Evolutionary conservation across 2,888 invertebrate species (phyloP), one percentile per base, ranked within the genome.

Genomic region (Oligia latruncula): DNA sequence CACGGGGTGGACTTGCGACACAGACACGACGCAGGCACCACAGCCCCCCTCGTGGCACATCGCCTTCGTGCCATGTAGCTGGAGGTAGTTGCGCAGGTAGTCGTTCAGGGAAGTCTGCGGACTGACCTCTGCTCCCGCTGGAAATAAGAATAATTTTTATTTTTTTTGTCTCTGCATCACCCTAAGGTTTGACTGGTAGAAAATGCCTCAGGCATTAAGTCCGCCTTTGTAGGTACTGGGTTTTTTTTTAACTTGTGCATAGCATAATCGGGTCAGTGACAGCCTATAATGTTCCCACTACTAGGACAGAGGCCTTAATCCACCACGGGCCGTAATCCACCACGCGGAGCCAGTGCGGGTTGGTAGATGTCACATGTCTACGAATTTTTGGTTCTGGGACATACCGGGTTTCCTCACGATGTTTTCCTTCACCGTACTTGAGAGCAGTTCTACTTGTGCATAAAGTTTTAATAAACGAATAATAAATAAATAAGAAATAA

Each of bases 11-110:
- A 92, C 92, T n/a, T 92, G 94, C 0, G 95, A 91, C 0, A 96
- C 97, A 1, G 97, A 94, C 2, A 97, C 97, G 4, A 97, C 94
- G 89, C 98, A 98, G 0, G 97, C 97, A 0, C 98, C 98, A 89
- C 98, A 98, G 8, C 98, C 98, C 2, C 98, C 98, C 92, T 98
- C 98, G 40, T 97, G 95, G 88, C 98, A 98, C 98, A 98, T 98
- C 40, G 95, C 95, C 91, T 98, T 98, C 0, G 98, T 98, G 65
- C 98, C 98, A 65, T 96, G 96, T 0, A 98, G 94, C 70, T 97
- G 96, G 0, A 97, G 95, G 85, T 96, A 92, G 49, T 97, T 94
- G 6, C 98, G 95, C 2, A 98, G 95, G 90, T 97, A 98, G 58
- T 97, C 96, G 84, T 98, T 98, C 20, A 98, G 94, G 6, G 97